phyloP scores from a whole-genome alignment of 1,140 invertebrate species.

The Lethrus apterus region DNA sequence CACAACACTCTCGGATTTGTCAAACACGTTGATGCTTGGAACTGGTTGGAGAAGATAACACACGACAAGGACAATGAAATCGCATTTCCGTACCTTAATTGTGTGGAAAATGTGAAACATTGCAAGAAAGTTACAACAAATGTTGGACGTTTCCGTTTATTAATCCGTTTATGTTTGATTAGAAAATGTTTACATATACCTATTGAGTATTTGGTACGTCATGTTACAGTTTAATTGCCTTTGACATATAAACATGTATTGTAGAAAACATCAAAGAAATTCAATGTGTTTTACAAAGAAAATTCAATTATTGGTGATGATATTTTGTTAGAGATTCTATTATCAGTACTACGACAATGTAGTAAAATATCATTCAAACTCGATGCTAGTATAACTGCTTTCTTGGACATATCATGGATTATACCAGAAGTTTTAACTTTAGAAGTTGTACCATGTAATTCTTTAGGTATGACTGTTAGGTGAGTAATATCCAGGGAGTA shows the following conservation, averaged over 20 bases:
- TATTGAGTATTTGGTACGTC: slow-evolving; percentile 46
- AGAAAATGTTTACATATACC: slow-evolving; percentile 50
- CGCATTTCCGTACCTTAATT: slow-evolving; percentile 39
- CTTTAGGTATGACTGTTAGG: slow-evolving; percentile 49
- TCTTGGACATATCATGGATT: slow-evolving; percentile 51
- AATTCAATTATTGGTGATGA: slow-evolving; percentile 44
- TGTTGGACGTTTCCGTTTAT: slow-evolving; percentile 47
- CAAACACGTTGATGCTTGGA: slow-evolving; percentile 42
- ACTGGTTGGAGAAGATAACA: slow-evolving; percentile 44
- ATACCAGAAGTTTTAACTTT: slow-evolving; percentile 43
- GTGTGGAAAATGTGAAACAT: slow-evolving; percentile 41
- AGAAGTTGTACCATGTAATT: slow-evolving; percentile 50
- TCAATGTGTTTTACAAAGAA: slow-evolving; percentile 22
- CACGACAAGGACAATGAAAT: slow-evolving; percentile 32
- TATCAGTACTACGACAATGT: slow-evolving; percentile 50
- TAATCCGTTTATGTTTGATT: slow-evolving; percentile 48
- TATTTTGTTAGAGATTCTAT: slow-evolving; percentile 51
- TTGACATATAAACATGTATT: slow-evolving; percentile 2
- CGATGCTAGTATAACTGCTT: slow-evolving; percentile 46
- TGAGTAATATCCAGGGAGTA: too few relatives aligned
- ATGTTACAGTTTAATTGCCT: background rate
- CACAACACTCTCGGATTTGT: slow-evolving; percentile 38
- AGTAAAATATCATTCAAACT: slow-evolving; percentile 48
- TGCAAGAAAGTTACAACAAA: slow-evolving; percentile 42
- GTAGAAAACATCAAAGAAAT: slow-evolving; percentile 9